Evolutionary conservation across 2,113 vertebrate species (phyloP).

Genomic region (Dicrurus megarhynchus): DNA sequence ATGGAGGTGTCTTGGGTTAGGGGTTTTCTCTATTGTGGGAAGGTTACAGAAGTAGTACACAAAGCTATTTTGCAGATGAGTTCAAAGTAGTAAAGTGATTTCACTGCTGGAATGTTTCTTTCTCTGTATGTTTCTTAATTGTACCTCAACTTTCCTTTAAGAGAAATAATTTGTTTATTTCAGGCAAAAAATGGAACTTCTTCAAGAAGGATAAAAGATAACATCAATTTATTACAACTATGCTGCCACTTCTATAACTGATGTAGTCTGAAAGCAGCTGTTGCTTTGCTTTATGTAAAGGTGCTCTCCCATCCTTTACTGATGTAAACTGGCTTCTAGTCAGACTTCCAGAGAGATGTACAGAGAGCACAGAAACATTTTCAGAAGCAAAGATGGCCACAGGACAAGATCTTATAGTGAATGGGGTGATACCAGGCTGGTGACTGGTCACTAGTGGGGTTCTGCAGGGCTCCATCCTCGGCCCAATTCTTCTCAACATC

Average conservation of each 20-base stretch:
- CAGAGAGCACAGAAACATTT: neutral
- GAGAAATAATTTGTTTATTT: neutral
- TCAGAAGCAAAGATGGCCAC: neutral
- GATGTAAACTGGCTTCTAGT: neutral
- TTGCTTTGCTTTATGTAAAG: neutral
- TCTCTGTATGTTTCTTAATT: neutral
- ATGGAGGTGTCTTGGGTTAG: neutral
- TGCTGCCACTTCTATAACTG: neutral
- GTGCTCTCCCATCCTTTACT: neutral
- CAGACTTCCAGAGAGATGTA: neutral
- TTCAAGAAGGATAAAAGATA: neutral
- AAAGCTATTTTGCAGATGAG: neutral
- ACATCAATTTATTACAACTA: neutral
- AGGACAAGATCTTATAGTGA: neutral
- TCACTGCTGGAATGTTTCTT: neutral
- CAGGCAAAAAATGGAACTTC: neutral
- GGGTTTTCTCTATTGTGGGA: neutral
- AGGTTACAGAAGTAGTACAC: neutral
- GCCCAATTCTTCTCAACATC: neutral
- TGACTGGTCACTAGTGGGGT: neutral
- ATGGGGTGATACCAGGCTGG: neutral
- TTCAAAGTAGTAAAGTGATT: neutral
- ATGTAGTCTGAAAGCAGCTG: neutral
- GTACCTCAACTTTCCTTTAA: neutral
- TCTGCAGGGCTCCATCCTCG: accelerated